These are phyloP conservation scores for Pharmacophagus antenor DNA, from an alignment of 2,888 invertebrate species.

Conservation along the genomic window DNA sequence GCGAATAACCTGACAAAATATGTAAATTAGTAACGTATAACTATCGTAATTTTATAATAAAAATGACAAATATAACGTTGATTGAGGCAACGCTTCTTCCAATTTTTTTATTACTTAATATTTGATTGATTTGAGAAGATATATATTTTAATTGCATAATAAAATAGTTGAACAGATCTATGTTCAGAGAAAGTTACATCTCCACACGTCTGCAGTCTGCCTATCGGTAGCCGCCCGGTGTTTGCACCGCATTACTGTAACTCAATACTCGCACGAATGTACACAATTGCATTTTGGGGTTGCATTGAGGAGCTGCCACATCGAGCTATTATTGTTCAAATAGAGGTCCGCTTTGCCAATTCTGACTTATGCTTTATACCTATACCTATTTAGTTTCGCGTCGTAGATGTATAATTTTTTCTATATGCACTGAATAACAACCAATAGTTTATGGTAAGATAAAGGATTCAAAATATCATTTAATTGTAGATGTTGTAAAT, in stretches of 20 bases:
- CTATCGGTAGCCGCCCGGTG: slow-evolving; percentile 50
- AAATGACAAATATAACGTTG: no score
- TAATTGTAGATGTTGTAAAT: no score
- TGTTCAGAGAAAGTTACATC: slow-evolving; percentile 17
- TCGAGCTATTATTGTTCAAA: slow-evolving; percentile 67
- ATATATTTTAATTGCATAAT: not conserved
- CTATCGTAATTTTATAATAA: no score
- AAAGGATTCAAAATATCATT: no score
- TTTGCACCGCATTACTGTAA: slow-evolving; percentile 72
- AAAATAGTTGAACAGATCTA: not conserved
- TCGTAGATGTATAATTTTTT: no score
- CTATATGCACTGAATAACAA: no score
- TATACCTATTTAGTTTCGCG: no score
- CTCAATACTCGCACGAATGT: slow-evolving; percentile 75
- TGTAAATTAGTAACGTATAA: not conserved
- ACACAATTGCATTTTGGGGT: slow-evolving; percentile 77
- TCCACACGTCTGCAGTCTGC: slow-evolving; percentile 33
- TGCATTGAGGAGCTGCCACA: slow-evolving; percentile 55
- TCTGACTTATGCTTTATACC: slow-evolving; percentile 2
- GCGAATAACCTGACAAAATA: not conserved
- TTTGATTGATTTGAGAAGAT: not conserved
- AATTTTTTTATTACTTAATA: no score
- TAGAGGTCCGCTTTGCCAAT: slow-evolving; percentile 36
- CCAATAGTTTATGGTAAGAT: no score
- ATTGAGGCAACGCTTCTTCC: no score